Evolutionary conservation across 2,797 vertebrate species (phyloP).

Genomic region (Coregonus suidteri): DNA sequence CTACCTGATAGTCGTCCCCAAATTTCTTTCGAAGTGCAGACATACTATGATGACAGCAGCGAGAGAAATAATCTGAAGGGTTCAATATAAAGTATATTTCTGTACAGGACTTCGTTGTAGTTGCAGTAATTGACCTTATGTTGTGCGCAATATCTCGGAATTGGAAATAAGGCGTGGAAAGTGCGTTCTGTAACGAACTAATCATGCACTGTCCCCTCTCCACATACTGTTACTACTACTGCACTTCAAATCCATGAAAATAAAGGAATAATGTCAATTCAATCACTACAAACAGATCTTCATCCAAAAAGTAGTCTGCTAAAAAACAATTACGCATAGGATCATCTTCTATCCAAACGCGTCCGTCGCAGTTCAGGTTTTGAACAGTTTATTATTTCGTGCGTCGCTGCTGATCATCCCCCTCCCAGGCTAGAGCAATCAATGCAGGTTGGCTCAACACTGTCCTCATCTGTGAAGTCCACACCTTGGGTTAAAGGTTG

Average conservation of each 20-base stretch:
- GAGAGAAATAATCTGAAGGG: constrained; percentile 54
- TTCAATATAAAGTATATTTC: constrained; percentile 48
- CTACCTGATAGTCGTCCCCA: constrained; percentile 98
- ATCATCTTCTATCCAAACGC: constrained; percentile 60
- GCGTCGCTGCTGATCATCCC: constrained; percentile 68
- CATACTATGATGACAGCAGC: constrained; percentile 86
- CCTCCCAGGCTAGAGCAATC: constrained; percentile 48
- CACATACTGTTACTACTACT: constrained; percentile 55
- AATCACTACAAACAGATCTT: constrained; percentile 22
- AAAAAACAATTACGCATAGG: constrained; percentile 47
- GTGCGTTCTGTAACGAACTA: constrained; percentile 65
- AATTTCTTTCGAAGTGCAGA: constrained; percentile 99
- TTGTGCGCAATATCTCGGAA: constrained; percentile 63
- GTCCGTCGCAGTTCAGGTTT: constrained; percentile 63
- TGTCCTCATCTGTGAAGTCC: constrained; percentile 59
- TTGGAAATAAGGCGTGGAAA: constrained; percentile 61
- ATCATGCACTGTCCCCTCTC: constrained; percentile 62
- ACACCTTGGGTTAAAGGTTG: constrained; percentile 59
- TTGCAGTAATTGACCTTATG: constrained; percentile 58
- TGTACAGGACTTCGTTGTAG: constrained; percentile 35
- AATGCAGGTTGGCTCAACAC: constrained; percentile 37
- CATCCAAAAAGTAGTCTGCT: constrained; percentile 54
- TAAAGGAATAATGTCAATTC: constrained; percentile 46
- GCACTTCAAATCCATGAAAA: constrained; percentile 60
- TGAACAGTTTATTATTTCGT: constrained; percentile 50